These are phyloP conservation scores for Belonocnema kinseyi DNA, from an alignment of 1,140 invertebrate species.

Conservation along the genomic window DNA sequence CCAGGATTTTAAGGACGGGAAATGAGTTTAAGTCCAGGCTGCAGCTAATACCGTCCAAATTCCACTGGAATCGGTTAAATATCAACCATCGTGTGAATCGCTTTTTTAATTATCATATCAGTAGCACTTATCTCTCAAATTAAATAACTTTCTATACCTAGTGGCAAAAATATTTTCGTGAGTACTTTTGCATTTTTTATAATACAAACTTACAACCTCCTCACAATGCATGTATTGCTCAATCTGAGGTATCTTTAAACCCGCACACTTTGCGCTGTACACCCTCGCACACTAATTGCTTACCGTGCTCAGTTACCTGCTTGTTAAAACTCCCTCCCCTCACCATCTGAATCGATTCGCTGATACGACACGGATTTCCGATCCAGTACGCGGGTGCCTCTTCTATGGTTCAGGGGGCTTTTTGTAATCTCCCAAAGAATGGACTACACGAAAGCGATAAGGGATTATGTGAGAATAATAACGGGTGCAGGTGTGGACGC, in stretches of 20 bases:
- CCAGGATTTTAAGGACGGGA: conserved; percentile 35
- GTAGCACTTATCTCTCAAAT: no score
- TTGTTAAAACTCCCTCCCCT: background rate
- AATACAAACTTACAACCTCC: no score
- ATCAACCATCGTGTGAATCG: background rate
- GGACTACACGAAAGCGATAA: conserved; percentile 29
- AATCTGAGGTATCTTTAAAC: background rate
- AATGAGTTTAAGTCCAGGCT: conserved; percentile 18
- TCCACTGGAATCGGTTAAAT: background rate
- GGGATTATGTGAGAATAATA: conserved; percentile 29
- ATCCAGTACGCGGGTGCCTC: conserved; percentile 3
- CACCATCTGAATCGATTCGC: background rate
- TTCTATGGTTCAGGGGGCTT: conserved; percentile 4
- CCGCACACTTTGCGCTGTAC: background rate
- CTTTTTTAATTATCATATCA: no score
- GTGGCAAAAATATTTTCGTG: no score
- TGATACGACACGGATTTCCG: conserved; percentile 17
- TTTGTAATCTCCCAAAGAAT: conserved; percentile 4
- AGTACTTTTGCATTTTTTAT: no score
- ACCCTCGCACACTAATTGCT: background rate
- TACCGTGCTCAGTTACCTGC: background rate
- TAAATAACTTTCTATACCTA: no score
- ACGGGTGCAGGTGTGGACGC: conserved; percentile 14
- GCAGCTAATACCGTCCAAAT: conserved; percentile 10
- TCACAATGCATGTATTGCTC: no score